Evolutionary conservation across 1,140 invertebrate species (phyloP), one percentile per base, ranked within the genome.

Genomic region (Orussus abietinus): DNA sequence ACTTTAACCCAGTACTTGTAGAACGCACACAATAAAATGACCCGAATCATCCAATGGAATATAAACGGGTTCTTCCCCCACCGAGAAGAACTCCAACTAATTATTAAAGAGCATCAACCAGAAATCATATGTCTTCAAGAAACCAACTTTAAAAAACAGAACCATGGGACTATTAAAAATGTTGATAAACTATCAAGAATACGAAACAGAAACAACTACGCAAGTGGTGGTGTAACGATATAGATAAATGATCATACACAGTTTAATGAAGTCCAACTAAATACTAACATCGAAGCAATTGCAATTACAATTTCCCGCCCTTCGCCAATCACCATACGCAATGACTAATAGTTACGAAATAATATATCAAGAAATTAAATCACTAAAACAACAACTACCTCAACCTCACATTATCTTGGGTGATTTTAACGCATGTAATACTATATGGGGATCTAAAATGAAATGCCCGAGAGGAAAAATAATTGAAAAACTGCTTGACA

Each of bases 341-440:
- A 38, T 61, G 1, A 40, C 45, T 3, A 56, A 53, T 34, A 48
- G 50, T 25, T 21, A 38, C 25, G 12, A 39, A 10, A 12, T 55
- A 14, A 1, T 26, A n/a, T 15, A 6, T 25, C 2, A 48, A 22
- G 33, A 50, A 31, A 33, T 66, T 20, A 43, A 52, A 38, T 28
- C 55, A 5, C 13, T 62, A 11, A 43, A 51, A 4, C 18, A 19
- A 12, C 52, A 64, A 52, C 42, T 64, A 18, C 53, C 49, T 7
- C 41, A 35, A 30, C 58, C 55, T 3, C 64, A 49, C 37, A 42
- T 64, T 14, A 28, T 61, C n/a, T n/a, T 56, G 11, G 52, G 57
- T 9, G 59, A 61, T 30, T 65, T 65, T 32, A 65, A 64, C 37
- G 51, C 47, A 14, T 55, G 62, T 29, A 55, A 57, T 29, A 42